These are phyloP conservation scores for Alfaro cultratus DNA, from an alignment of 2,797 vertebrate genomes.

Conservation along the genomic window DNA sequence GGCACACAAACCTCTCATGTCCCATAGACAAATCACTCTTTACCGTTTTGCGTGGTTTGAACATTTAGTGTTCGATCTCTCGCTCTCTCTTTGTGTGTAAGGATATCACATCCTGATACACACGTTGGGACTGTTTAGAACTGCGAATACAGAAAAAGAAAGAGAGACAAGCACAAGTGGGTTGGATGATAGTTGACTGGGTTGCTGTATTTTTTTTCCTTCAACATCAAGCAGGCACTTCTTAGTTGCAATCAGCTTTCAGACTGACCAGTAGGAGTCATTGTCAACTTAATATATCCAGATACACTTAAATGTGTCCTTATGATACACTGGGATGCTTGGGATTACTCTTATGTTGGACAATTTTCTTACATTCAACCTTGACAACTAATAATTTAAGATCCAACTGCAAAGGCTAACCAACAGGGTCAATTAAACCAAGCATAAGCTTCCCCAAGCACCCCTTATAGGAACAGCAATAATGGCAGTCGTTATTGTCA, in stretches of 20 bases:
- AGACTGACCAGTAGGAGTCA: slow-evolving; percentile 38
- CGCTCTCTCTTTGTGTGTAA: slow-evolving; percentile 78
- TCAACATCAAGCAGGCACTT: slow-evolving; percentile 78
- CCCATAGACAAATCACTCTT: slow-evolving; percentile 64
- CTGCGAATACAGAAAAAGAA: slow-evolving; percentile 84
- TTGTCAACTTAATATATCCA: slow-evolving; percentile 52
- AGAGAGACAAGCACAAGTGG: slow-evolving; percentile 84
- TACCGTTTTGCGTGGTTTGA: slow-evolving; percentile 76
- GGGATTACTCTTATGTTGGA: slow-evolving; percentile 39
- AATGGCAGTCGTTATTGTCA: slow-evolving; percentile 45
- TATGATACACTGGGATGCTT: slow-evolving; percentile 51
- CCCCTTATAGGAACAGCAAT: slow-evolving; percentile 51
- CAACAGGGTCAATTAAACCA: slow-evolving; percentile 25
- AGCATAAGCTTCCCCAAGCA: slow-evolving; percentile 48
- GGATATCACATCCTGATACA: slow-evolving; percentile 84
- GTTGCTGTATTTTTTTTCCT: slow-evolving; percentile 37
- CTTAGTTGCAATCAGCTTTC: slow-evolving; percentile 45
- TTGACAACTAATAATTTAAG: slow-evolving; percentile 23
- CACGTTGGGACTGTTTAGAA: slow-evolving; percentile 84
- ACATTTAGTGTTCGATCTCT: slow-evolving; percentile 79
- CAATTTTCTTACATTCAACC: slow-evolving; percentile 21
- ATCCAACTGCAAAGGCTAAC: slow-evolving; percentile 13
- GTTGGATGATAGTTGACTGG: slow-evolving; percentile 77
- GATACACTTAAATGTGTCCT: slow-evolving; percentile 34
- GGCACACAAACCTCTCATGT: slow-evolving; percentile 63